Evolutionary conservation across 2,113 vertebrate species (phyloP).

Genomic region (Numida meleagris): DNA sequence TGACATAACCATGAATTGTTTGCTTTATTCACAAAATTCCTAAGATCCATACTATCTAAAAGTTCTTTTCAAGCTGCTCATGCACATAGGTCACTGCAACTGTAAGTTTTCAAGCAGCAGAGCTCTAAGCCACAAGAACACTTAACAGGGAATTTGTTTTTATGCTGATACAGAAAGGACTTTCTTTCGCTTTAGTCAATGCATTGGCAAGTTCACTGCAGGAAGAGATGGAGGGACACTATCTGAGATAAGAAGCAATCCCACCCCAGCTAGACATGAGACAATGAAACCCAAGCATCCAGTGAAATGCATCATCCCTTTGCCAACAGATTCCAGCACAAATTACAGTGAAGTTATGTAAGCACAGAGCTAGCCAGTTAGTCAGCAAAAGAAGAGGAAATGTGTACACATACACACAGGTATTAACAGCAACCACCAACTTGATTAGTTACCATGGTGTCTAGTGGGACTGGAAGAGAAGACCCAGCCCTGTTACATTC

Average conservation of each 20-base stretch:
- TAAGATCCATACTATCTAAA: neutral
- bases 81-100: neutral
- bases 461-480: slow-evolving; percentile 76
- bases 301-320: slow-evolving; percentile 61
- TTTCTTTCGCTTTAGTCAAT: slow-evolving; percentile 16
- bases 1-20: neutral
- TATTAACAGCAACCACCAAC: slow-evolving; percentile 65
- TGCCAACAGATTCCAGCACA: slow-evolving; percentile 67
- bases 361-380: slow-evolving; percentile 61
- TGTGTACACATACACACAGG: slow-evolving; percentile 49
- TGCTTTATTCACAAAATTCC: neutral
- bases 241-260: slow-evolving; percentile 13
- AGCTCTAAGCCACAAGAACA: neutral
- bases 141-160: neutral
- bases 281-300: slow-evolving; percentile 67
- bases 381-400: slow-evolving; percentile 56
- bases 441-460: slow-evolving; percentile 82
- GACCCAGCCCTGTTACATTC: slow-evolving; percentile 76
- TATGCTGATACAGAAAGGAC: neutral
- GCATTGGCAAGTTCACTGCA: neutral
- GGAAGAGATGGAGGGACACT: slow-evolving; percentile 49
- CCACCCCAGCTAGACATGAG: slow-evolving; percentile 44
- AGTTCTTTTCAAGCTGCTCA: neutral
- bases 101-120: neutral
- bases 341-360: slow-evolving; percentile 26